Conservation (phyloP, 2,113 vertebrate species). For the Cebidichthys violaceus region DNA sequence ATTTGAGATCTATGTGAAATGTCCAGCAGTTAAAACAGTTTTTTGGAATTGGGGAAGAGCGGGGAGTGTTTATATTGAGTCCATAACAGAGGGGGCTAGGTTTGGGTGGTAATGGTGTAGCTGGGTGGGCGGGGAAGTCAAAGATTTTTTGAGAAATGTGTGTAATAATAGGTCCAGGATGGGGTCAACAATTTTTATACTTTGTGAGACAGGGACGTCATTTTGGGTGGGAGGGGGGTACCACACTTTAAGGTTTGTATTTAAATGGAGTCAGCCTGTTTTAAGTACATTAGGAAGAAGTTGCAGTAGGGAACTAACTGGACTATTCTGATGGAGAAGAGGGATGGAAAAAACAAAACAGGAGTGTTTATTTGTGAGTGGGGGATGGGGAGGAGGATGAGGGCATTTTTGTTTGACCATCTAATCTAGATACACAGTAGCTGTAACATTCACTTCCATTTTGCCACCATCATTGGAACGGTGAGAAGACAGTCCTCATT, state of each 20-base stretch:
- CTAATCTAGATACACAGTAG: conserved; percentile 70
- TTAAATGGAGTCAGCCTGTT: conserved; percentile 77
- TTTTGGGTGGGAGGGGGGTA: conserved; percentile 58
- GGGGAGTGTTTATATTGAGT: conserved; percentile 46
- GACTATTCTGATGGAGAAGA: conserved; percentile 36
- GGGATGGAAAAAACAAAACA: background rate
- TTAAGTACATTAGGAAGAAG: conserved; percentile 67
- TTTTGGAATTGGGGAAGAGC: conserved; percentile 18
- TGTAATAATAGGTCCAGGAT: conserved; percentile 69
- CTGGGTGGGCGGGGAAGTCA: conserved; percentile 27
- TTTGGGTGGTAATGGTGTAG: conserved; percentile 36
- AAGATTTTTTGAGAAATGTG: conserved; percentile 73
- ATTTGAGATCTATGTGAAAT: conserved; percentile 59
- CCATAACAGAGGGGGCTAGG: conserved; percentile 24
- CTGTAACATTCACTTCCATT: conserved; percentile 65
- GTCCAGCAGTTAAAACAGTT: conserved; percentile 28
- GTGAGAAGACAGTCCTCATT: conserved; percentile 21
- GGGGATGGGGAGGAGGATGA: conserved; percentile 44
- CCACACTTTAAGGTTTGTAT: conserved; percentile 78
- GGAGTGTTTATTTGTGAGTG: conserved; percentile 37
- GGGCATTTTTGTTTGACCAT: conserved; percentile 61
- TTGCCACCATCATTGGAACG: conserved; percentile 46
- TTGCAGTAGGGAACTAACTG: conserved; percentile 52
- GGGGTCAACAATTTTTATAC: conserved; percentile 76
- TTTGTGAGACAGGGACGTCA: conserved; percentile 72